A percentile compares a stretch with the other conserved stretches of the same genome.
phyloP scores from a whole-genome alignment of 64 coral and sea anemone genomes.

The Actinia tenebrosa region DNA sequence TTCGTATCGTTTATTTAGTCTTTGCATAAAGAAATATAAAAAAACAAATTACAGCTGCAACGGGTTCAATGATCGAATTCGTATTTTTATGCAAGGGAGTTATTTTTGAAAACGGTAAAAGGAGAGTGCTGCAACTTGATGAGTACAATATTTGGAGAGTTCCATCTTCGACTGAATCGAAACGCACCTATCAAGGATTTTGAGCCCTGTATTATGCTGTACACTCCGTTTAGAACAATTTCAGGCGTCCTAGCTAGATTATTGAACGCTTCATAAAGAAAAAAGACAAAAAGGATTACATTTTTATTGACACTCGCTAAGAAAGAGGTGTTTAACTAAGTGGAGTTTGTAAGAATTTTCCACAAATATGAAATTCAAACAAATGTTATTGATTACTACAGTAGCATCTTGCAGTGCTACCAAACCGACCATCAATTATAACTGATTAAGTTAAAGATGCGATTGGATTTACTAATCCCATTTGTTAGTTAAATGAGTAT shows the following conservation, averaged over 20 bases:
- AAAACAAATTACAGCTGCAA: neutral
- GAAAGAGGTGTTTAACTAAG: neutral
- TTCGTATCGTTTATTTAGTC: too few species aligned
- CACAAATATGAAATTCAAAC: neutral
- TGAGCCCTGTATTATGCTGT: too few species aligned
- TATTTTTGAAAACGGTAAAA: neutral
- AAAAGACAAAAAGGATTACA: too few species aligned
- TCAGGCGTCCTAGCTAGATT: too few species aligned
- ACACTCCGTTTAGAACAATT: too few species aligned
- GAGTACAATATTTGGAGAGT: too few species aligned
- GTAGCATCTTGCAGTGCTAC: neutral
- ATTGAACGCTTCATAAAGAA: too few species aligned
- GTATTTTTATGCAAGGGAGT: neutral
- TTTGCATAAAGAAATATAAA: too few species aligned
- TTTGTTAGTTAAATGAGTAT: neutral
- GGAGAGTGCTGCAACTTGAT: too few species aligned
- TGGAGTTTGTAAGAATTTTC: too few species aligned
- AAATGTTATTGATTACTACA: neutral
- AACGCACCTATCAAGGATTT: too few species aligned
- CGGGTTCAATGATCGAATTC: neutral
- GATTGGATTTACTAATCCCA: neutral
- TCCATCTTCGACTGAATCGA: too few species aligned
- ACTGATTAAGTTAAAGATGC: neutral
- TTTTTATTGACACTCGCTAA: neutral
- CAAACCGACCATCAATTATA: neutral